Evolutionary conservation across 1,140 invertebrate species (phyloP).

Genomic region (Heliconius hermathena): DNA sequence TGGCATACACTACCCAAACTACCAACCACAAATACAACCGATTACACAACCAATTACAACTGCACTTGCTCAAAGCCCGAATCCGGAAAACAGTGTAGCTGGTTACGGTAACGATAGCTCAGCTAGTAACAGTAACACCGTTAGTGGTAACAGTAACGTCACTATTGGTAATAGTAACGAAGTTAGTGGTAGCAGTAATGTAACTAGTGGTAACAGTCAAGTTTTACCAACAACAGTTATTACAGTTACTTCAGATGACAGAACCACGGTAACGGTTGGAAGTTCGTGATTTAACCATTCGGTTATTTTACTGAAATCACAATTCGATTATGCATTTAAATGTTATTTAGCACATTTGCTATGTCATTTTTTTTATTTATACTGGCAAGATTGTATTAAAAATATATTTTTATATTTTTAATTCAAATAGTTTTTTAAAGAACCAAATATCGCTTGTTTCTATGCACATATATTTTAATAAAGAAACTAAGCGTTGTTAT

Average conservation of each 20-base stretch:
- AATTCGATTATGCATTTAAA: neutral
- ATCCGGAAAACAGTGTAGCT: slow-evolving; percentile 25
- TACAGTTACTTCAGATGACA: slow-evolving; percentile 32
- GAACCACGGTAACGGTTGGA: slow-evolving; percentile 30
- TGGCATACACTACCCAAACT: slow-evolving; percentile 65
- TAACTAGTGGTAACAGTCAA: slow-evolving; percentile 1
- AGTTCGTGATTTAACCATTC: slow-evolving; percentile 33
- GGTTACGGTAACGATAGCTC: slow-evolving; percentile 26
- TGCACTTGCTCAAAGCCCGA: slow-evolving; percentile 54
- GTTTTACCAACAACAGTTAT: slow-evolving; percentile 25
- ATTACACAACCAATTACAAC: slow-evolving; percentile 64
- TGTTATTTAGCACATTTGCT: neutral
- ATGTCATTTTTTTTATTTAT: neutral
- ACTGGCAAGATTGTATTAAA: neutral
- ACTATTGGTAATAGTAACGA: slow-evolving; percentile 14
- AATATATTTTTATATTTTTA: slow-evolving; percentile 9
- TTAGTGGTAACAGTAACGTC: too few species aligned
- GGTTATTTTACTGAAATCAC: neutral
- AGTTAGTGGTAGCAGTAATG: neutral
- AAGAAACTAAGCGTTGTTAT: neutral
- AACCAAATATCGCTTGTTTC: slow-evolving; percentile 18
- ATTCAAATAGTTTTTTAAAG: neutral
- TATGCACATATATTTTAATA: slow-evolving; percentile 19
- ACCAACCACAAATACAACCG: slow-evolving; percentile 55
- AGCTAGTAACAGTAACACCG: too few species aligned